These are phyloP conservation scores for Mimas tiliae DNA, from an alignment of 2,888 invertebrate genomes.

Conservation along the genomic window DNA sequence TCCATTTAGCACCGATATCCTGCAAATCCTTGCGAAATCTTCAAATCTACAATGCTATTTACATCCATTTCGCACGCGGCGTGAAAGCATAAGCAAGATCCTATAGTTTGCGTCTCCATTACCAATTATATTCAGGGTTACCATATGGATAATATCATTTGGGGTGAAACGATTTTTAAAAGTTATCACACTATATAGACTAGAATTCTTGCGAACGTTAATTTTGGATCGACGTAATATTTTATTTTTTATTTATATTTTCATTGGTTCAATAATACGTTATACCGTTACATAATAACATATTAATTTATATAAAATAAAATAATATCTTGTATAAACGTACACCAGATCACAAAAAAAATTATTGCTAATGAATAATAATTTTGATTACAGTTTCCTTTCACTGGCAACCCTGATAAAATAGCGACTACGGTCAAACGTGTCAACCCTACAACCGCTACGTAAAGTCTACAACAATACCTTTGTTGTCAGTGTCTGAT, in stretches of 20 bases:
- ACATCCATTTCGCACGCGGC: constrained; percentile 28
- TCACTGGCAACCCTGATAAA: constrained; percentile 16
- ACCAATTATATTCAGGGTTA: constrained; percentile 21
- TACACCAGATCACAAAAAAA: not conserved
- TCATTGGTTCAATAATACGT: too few species aligned
- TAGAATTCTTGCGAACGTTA: too few species aligned
- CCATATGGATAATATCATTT: not conserved
- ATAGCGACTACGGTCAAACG: not conserved
- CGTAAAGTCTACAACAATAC: constrained; percentile 41
- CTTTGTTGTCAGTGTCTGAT: constrained; percentile 88
- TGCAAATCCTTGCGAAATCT: not conserved
- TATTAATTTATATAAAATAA: not conserved
- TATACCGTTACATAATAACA: too few species aligned
- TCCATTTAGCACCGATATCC: not conserved
- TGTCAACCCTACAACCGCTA: not conserved
- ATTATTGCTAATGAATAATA: too few species aligned
- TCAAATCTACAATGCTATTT: constrained; percentile 26
- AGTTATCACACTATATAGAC: too few species aligned
- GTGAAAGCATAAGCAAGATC: constrained; percentile 19
- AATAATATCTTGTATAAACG: not conserved
- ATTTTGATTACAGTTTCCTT: not conserved
- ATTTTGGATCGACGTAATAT: too few species aligned
- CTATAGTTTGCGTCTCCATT: constrained; percentile 1
- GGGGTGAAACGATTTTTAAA: not conserved
- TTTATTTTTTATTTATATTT: too few species aligned